Evolutionary conservation across 2,888 invertebrate genomes (phyloP).

Genomic region (Drosophila sordidapex): DNA sequence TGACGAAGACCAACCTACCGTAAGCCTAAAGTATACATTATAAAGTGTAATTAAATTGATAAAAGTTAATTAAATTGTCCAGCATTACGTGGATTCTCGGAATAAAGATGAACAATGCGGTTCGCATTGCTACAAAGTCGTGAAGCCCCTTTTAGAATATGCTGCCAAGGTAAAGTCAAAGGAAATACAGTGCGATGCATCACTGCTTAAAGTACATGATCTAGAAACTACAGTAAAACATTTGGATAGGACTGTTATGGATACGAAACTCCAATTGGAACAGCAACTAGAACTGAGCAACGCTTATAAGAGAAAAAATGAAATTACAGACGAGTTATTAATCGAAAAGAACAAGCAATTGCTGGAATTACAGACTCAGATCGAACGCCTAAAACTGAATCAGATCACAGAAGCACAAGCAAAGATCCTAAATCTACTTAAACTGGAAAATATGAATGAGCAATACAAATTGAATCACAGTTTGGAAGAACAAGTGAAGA

Average conservation of each 20-base stretch:
- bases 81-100: neutral
- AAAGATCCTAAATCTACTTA: neutral
- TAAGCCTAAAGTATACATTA: neutral
- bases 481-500: neutral
- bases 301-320: neutral
- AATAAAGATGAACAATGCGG: neutral
- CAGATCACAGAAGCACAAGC: neutral
- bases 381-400: neutral
- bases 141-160: neutral
- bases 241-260: neutral
- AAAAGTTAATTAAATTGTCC: neutral
- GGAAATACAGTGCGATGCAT: constrained; percentile 15
- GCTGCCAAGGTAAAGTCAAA: neutral
- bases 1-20: neutral
- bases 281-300: neutral
- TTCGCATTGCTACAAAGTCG: neutral
- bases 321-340: constrained; percentile 2
- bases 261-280: constrained; percentile 5
- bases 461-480: no score
- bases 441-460: neutral
- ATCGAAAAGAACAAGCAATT: neutral
- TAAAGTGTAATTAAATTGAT: neutral
- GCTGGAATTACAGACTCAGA: neutral
- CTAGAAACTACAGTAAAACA: constrained; percentile 4
- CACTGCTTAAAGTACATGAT: neutral